Evolutionary conservation across 1,140 invertebrate species (phyloP), one percentile per base, ranked within the genome.

Genomic region (Drepana arcuata): DNA sequence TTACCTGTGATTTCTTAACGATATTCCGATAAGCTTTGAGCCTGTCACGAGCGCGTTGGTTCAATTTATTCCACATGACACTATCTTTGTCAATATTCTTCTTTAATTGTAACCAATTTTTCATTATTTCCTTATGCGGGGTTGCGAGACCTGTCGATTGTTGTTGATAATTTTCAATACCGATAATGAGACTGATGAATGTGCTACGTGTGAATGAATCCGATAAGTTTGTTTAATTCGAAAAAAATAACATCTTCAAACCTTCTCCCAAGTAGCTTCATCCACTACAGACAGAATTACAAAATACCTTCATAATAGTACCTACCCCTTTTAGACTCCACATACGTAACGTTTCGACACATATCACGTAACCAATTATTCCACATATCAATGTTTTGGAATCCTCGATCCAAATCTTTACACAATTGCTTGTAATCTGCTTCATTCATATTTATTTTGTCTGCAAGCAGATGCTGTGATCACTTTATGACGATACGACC

Each of bases 361-460:
- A 48, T 54, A 16, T 49, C 51, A 18, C 59, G 24, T 14, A 79
- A 34, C 74, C 74, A 75, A 13, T 42, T 29, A 14, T 48, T 53
- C 69, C 74, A 79, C 21, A 60, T 50, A 23, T 69, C 52, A 18
- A 79, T 46, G 41, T 73, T 66, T 15, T 34, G 16, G 7, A 55
- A 48, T 9, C 62, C 66, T 23, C 60, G 52, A 15, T 63, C 35
- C 25, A 79, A 53, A 12, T 69, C 63, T 11, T 49, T 37, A 36
- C 58, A 67, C 65, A 69, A 72, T 43, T 62, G 6, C 41, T 62
- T 7, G 40, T 35, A 18, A 56, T 16, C 14, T 48, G 34, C 9
- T 23, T 41, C 26, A 9, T 41, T 14, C 39, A 43, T 30, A 31
- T 41, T 38, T 11, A 41, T 21, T 42, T 27, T 36, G 7, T 29